These are phyloP conservation scores for Pardosa pseudoannulata DNA, from an alignment of 2,888 invertebrate genomes.

Conservation along the genomic window DNA sequence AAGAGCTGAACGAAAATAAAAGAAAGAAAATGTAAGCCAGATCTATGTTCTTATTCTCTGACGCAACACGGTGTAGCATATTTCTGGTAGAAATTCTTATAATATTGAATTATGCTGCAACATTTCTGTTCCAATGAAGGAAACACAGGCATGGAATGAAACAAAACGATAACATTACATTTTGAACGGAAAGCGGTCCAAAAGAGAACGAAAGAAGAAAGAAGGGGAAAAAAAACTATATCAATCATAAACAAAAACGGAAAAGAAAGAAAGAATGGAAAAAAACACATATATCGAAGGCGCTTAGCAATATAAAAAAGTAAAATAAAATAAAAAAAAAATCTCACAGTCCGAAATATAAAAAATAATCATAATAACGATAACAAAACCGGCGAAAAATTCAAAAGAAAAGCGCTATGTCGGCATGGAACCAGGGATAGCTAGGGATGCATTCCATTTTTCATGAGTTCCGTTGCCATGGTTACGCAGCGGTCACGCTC, in stretches of 20 bases:
- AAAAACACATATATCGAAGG: conserved; percentile 59
- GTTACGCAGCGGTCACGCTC: conserved; percentile 63
- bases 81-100: conserved; percentile 27
- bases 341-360: conserved; percentile 54
- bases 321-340: too few relatives aligned
- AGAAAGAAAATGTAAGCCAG: neutral
- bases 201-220: neutral
- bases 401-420: conserved; percentile 47
- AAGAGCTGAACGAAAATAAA: neutral
- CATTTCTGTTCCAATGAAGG: conserved; percentile 42
- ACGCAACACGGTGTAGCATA: conserved; percentile 16
- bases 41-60: neutral
- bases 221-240: conserved; percentile 41
- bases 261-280: too few relatives aligned
- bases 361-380: conserved; percentile 57
- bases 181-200: conserved; percentile 40
- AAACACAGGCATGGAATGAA: conserved; percentile 54
- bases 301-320: conserved; percentile 59
- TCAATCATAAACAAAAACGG: conserved; percentile 68
- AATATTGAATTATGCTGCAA: conserved; percentile 68
- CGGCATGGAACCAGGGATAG: conserved; percentile 48
- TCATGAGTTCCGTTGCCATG: conserved; percentile 65
- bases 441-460: conserved; percentile 59
- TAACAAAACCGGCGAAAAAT: conserved; percentile 46
- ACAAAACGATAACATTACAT: conserved; percentile 71